A percentile compares a stretch with the other conserved stretches of the same genome.
Conservation (phyloP, 2,888 invertebrate species). For the Chamaedrilus cognettii region DNA sequence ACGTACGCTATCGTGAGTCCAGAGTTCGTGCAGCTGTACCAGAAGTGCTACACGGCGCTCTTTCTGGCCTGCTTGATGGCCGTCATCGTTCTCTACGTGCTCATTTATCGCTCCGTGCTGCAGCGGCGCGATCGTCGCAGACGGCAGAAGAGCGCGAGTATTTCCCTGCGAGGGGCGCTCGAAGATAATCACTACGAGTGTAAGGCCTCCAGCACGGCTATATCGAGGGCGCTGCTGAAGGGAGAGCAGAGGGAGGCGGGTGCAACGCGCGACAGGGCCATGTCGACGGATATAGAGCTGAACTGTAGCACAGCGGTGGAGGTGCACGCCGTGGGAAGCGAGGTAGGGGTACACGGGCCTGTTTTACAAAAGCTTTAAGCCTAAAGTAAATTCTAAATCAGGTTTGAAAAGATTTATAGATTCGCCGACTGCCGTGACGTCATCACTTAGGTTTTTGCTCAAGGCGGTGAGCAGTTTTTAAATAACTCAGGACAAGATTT, state of each 20-base stretch:
- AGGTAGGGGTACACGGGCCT: no score
- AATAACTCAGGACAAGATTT: no score
- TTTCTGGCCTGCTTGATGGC: constrained; percentile 53
- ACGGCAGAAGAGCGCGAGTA: constrained; percentile 28
- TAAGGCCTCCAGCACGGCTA: constrained; percentile 31
- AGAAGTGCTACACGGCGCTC: constrained; percentile 51
- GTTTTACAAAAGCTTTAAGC: no score
- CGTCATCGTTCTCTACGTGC: constrained; percentile 53
- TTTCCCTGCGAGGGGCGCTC: constrained; percentile 7
- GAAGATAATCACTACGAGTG: not conserved
- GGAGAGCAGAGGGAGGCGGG: not conserved
- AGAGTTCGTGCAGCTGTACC: constrained; percentile 44
- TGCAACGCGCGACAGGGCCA: not conserved
- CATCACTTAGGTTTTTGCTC: no score
- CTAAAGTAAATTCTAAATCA: no score
- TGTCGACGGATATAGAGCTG: not conserved
- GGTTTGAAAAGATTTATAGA: no score
- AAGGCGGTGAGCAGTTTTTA: no score
- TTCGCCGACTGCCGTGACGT: no score
- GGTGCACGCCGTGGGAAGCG: no score
- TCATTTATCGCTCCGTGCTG: constrained; percentile 53
- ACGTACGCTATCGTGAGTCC: constrained; percentile 26
- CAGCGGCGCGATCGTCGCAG: constrained; percentile 17
- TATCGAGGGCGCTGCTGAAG: not conserved
- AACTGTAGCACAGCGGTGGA: not conserved